Evolutionary conservation across 1,140 invertebrate species (phyloP), one percentile per base, ranked within the genome.

Genomic region (Caerostris extrusa): DNA sequence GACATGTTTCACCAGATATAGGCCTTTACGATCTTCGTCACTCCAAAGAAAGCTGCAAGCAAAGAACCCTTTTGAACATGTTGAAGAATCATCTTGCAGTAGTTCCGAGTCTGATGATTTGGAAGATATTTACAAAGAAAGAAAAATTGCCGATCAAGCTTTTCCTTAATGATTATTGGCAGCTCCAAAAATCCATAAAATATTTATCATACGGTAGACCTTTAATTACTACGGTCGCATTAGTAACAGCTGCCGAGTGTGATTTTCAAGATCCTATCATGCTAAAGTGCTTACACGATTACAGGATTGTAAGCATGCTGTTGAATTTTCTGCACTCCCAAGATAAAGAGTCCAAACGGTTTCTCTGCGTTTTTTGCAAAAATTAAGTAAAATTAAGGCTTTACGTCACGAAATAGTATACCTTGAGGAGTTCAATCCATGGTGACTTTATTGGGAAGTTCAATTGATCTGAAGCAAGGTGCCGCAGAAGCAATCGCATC

Each of bases 201-300:
- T 91, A 91, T 67, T 56, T 91, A 1, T n/a, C 19, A 12, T 88
- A 88, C 81, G 91, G 85, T 5, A 87, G 85, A 64, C 91, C 91
- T 7, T 69, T 93, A 67, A 50, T 88, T 7, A 88, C 83, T 14
- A 34, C 91, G 3, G 19, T 88, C 17, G 56, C 85, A 3, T 55
- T 93, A 6, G 53, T 93, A 6, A 64, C 57, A 34, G 12, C 34
- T 3, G 77, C 50, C 64, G 91, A 93, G 10, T 93, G 91, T 55
- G 56, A 93, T 81, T 93, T 93, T 88, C 91, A 93, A 55, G 91
- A 93, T 81, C 91, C 91, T 50, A 60, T 93, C 3, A 93, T 93
- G 91, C 50, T 93, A 81, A 87, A 93, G 81, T 55, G 3, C 12
- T 69, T 93, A 50, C 17, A 58, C 3, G 67, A 93, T 34, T 58